These are phyloP conservation scores for Parazoanthus swiftii DNA, from an alignment of 92 coral and sea anemone genomes.

Conservation along the genomic window DNA sequence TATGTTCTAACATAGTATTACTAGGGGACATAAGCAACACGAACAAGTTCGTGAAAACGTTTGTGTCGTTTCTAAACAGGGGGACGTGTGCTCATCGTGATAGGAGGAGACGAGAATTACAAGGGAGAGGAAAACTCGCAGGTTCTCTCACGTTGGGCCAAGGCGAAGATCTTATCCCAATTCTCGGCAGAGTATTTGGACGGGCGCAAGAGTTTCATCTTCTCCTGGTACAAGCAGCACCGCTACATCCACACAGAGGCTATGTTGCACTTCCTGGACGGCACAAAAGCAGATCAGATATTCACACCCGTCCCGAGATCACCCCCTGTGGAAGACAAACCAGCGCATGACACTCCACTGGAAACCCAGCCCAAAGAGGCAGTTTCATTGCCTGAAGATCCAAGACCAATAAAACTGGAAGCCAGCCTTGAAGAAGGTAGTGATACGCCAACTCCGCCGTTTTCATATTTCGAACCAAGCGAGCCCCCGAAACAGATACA, in stretches of 20 bases:
- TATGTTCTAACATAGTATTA: no score
- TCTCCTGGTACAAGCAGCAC: conserved; percentile 24
- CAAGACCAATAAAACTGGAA: neutral
- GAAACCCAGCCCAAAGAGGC: neutral
- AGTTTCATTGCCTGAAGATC: neutral
- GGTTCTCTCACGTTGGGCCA: conserved; percentile 22
- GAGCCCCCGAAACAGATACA: neutral
- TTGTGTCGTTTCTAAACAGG: no score
- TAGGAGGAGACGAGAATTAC: neutral
- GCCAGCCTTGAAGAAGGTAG: neutral
- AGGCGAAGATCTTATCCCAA: conserved; percentile 3
- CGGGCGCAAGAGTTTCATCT: neutral
- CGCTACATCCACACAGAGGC: conserved; percentile 18
- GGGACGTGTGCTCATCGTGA: no score
- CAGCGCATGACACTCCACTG: neutral
- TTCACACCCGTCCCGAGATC: neutral
- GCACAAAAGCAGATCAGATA: neutral
- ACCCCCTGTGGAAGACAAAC: neutral
- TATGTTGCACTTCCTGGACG: conserved; percentile 3
- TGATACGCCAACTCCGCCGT: no score
- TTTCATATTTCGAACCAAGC: neutral
- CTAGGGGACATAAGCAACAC: no score
- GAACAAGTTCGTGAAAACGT: no score
- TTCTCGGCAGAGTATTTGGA: conserved; percentile 11
- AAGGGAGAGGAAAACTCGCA: conserved; percentile 13